Conservation (phyloP, 1,140 invertebrate genomes). For the Panonychus citri region DNA sequence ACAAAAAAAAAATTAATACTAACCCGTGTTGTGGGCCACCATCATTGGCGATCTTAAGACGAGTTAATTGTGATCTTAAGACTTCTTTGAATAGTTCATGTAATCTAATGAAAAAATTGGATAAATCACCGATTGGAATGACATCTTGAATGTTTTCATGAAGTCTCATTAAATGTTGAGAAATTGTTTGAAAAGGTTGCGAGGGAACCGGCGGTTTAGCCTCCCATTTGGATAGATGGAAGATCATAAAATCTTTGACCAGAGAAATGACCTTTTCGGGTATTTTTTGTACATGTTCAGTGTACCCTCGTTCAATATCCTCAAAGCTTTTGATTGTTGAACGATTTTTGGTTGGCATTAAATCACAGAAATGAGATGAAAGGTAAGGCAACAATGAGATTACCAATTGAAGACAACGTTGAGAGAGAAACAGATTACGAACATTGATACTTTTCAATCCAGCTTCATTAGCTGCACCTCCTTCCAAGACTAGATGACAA, state of each 20-base stretch:
- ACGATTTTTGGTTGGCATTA: constrained; percentile 22
- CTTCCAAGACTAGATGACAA: constrained; percentile 80
- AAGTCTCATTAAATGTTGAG: constrained; percentile 60
- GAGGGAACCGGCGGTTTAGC: constrained; percentile 85
- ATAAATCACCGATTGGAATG: constrained; percentile 43
- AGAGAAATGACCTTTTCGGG: constrained; percentile 70
- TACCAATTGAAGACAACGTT: constrained; percentile 52
- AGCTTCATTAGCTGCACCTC: constrained; percentile 74
- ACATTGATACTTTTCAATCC: constrained; percentile 79
- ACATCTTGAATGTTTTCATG: constrained; percentile 68
- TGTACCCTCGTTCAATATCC: constrained; percentile 36
- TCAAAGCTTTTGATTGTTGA: constrained; percentile 30
- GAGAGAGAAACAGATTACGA: constrained; percentile 44
- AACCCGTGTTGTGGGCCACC: constrained; percentile 83
- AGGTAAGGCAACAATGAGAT: constrained; percentile 28
- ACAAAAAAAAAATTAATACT: constrained; percentile 14
- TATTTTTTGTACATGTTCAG: constrained; percentile 70
- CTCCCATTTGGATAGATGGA: constrained; percentile 58
- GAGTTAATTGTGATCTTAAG: constrained; percentile 51
- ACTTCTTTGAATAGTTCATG: constrained; percentile 67
- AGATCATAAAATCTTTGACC: constrained; percentile 52
- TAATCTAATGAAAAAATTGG: constrained; percentile 52
- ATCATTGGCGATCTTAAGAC: constrained; percentile 74
- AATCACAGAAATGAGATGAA: constrained; percentile 24
- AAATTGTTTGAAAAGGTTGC: constrained; percentile 66